phyloP scores from a whole-genome alignment of 2,888 invertebrate genomes.

The Dicranocentrus wangi region DNA sequence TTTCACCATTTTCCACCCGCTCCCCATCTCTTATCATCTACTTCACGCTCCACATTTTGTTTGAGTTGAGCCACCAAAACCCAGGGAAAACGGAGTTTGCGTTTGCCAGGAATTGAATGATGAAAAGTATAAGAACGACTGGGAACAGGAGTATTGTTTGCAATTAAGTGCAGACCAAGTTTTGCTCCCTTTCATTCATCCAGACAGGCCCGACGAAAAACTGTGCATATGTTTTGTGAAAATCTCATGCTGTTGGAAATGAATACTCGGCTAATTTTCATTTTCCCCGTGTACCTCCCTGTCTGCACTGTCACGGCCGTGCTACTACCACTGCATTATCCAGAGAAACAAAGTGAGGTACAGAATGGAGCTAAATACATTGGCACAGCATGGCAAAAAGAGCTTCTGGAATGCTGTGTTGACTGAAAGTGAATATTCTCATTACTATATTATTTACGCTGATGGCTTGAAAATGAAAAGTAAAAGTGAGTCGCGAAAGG shows the following conservation, averaged over 20 bases:
- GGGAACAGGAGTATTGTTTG: conserved; percentile 10
- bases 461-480: conserved; percentile 34
- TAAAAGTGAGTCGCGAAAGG: neutral
- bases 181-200: neutral
- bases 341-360: conserved; percentile 9
- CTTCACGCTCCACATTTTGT: neutral
- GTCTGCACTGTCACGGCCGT: neutral
- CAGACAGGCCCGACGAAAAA: neutral
- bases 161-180: conserved; percentile 40
- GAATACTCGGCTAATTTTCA: conserved; percentile 48
- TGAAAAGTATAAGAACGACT: neutral
- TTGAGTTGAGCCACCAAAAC: no score
- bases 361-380: conserved; percentile 44
- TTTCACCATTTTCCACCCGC: conserved; percentile 9
- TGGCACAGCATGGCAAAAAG: conserved; percentile 37
- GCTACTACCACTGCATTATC: neutral
- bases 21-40: neutral
- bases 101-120: no score
- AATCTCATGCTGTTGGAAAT: conserved; percentile 17
- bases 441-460: conserved; percentile 42
- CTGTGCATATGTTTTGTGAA: no score
- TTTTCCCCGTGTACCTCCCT: conserved; percentile 23
- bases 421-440: conserved; percentile 41
- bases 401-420: neutral
- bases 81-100: no score